phyloP scores from a whole-genome alignment of 92 coral and sea anemone species.

The Heliopora coerulea region DNA sequence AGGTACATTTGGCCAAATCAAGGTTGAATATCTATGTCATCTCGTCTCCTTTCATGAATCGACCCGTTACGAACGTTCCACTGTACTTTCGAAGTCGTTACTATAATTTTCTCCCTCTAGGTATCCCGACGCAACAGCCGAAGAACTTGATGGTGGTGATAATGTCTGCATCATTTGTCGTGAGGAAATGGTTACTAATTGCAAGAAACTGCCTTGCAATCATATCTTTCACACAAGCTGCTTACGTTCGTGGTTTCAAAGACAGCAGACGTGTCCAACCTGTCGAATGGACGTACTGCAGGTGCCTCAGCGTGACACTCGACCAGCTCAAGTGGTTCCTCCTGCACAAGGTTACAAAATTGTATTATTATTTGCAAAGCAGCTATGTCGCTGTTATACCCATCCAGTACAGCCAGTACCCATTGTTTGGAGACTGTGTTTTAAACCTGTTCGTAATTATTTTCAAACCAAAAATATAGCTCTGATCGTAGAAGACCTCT shows the following conservation, averaged over 20 bases:
- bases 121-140: conserved; percentile 97
- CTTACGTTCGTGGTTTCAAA: conserved; percentile 94
- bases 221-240: conserved; percentile 98
- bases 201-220: conserved; percentile 94
- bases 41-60: no score
- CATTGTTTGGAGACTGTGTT: no score
- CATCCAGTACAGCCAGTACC: no score
- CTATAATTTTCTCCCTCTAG: conserved; percentile 37
- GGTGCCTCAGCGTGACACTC: conserved; percentile 41
- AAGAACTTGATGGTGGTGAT: conserved; percentile 87
- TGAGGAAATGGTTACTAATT: conserved; percentile 96
- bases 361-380: no score
- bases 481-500: no score
- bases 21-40: no score
- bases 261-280: conserved; percentile 98
- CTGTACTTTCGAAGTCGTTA: no score
- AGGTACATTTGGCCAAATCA: no score
- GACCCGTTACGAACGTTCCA: no score
- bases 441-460: no score
- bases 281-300: conserved; percentile 96
- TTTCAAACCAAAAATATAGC: no score
- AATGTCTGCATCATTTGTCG: conserved; percentile 96
- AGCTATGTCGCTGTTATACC: no score
- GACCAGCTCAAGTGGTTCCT: conserved; percentile 44
- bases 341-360: conserved; percentile 41